phyloP scores from a whole-genome alignment of 1,140 invertebrate genomes.

The Drosophila seguyi region DNA sequence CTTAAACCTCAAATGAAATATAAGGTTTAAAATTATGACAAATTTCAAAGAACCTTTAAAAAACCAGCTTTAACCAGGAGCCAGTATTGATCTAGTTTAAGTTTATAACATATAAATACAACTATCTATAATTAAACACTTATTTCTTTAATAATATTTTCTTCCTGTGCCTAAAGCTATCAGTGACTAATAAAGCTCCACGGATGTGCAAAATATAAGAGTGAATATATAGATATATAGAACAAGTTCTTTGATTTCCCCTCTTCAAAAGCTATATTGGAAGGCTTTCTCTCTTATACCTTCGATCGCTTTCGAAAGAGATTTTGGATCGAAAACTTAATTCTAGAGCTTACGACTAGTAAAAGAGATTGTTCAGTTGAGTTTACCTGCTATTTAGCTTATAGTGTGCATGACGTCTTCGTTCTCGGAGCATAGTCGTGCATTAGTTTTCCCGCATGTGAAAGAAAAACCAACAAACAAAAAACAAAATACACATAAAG shows the following conservation, averaged over 20 bases:
- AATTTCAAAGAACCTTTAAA: background rate
- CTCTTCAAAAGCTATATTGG: background rate
- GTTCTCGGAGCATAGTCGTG: constrained; percentile 85
- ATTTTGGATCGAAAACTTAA: constrained; percentile 21
- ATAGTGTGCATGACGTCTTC: constrained; percentile 85
- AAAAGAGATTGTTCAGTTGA: constrained; percentile 29
- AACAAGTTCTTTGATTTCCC: constrained; percentile 5
- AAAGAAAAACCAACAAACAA: constrained; percentile 83
- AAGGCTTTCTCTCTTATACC: constrained; percentile 28
- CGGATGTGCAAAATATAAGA: constrained; percentile 39
- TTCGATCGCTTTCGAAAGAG: constrained; percentile 17
- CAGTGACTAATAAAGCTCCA: constrained; percentile 2
- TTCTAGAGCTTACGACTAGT: constrained; percentile 21
- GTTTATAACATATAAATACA: background rate
- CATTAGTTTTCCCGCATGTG: constrained; percentile 81
- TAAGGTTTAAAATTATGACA: too few species aligned
- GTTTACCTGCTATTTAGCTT: constrained; percentile 85
- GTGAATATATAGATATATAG: background rate
- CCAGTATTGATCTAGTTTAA: background rate
- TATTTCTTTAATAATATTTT: background rate
- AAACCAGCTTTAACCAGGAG: too few species aligned
- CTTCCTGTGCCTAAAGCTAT: background rate
- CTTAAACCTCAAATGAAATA: too few species aligned
- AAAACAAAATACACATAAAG: constrained; percentile 75
- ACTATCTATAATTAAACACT: too few species aligned